Base-by-base conservation (phyloP, 2,113 vertebrate genomes). In the Cyphomyrus discorhynchus region DNA sequence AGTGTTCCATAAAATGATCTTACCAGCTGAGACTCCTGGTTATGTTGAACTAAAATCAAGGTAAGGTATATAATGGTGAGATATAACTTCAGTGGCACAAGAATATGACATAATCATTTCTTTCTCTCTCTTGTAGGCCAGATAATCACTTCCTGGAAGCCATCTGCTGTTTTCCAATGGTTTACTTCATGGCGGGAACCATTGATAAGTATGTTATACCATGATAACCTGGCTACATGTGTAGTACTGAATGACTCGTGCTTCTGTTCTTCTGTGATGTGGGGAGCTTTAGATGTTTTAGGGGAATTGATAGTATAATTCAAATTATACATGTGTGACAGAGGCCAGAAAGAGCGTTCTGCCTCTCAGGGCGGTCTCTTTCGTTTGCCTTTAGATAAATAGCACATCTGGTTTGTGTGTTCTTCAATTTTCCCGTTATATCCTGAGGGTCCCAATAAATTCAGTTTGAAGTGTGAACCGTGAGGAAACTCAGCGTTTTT, bases 121-220 rank as follows among this genome's bases (percentile, higher is more conserved):
- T 89, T 93, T 86, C 83, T 90, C 27, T 93, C 89, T 95, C 94
- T 94, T 95, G 88, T 94, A 99, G 98, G 95, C 98, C 98, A 94
- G 98, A 99, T 96, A 97, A 98, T 95, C 98, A 99, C 96, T 99
- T 99, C 96, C 96, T 99, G 94, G 98, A 99, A 96, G 98, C 98
- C 93, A 99, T 99, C 95, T 99, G 98, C 96, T 99, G 98, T 96
- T 99, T 99, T 93, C 98, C 98, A 91, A 99, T 99, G 98, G 98
- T 99, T 94, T 99, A 99, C 97, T 99, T 98, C 96, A 99, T 99
- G 97, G 97, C 97, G 91, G 98, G 98, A 93, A 97, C 96, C 95
- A 99, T 99, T 92, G 98, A 99, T 97, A 99, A 99, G 98, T 99
- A 97, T 96, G 97, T 93, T 92, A 58, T 82, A 49, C 1, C 82